A percentile compares a stretch with the other conserved stretches of the same genome.
Conservation (phyloP, 2,888 invertebrate genomes). For the Drosophila bunnanda region DNA sequence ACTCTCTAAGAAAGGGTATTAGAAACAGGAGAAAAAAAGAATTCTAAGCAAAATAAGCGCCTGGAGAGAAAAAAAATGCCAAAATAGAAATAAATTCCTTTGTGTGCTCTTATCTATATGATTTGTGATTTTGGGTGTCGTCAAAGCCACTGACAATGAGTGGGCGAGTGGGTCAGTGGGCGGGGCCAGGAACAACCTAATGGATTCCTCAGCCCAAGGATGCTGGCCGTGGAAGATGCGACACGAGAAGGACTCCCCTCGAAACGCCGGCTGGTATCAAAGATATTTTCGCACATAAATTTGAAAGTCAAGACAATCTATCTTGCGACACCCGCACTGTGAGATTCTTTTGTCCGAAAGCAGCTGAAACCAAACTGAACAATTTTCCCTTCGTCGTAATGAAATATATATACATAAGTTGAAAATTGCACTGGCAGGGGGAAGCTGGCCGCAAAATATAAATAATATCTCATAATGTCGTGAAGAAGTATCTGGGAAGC, state of each 20-base stretch:
- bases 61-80: constrained; percentile 67
- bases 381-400: constrained; percentile 66
- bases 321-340: constrained; percentile 75
- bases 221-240: constrained; percentile 14
- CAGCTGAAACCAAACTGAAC: constrained; percentile 32
- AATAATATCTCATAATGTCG: constrained; percentile 82
- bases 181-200: constrained; percentile 36
- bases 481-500: constrained; percentile 68
- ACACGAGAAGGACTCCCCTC: constrained; percentile 38
- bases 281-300: constrained; percentile 82
- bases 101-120: constrained; percentile 85
- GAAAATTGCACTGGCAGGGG: constrained; percentile 57
- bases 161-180: constrained; percentile 57
- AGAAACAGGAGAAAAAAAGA: constrained; percentile 28
- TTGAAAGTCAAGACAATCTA: constrained; percentile 73
- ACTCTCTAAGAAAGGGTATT: not conserved
- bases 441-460: constrained; percentile 55
- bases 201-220: constrained; percentile 48
- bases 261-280: constrained; percentile 62
- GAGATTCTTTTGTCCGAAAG: constrained; percentile 66
- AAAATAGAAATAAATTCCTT: constrained; percentile 83
- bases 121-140: constrained; percentile 84
- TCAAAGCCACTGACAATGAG: constrained; percentile 74
- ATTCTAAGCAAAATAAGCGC: constrained; percentile 64
- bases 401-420: constrained; percentile 77